phyloP scores from a whole-genome alignment of 2,797 vertebrate genomes.

The Anguilla marmorata region DNA sequence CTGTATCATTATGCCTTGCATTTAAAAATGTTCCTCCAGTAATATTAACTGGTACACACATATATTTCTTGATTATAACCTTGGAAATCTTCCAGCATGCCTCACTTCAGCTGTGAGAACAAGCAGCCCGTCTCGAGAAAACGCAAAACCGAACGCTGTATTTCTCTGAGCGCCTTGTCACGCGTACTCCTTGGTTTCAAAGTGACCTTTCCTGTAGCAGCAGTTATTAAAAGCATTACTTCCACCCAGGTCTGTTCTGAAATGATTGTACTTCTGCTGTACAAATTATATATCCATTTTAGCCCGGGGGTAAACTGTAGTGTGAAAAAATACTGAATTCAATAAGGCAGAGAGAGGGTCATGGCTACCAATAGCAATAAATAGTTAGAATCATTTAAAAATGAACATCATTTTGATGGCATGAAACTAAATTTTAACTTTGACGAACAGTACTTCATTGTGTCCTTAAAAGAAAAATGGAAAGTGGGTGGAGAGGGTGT shows the following conservation, averaged over 20 bases:
- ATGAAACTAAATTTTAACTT: background rate
- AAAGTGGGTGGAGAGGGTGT: no score
- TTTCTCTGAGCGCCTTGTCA: background rate
- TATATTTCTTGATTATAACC: background rate
- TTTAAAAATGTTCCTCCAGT: background rate
- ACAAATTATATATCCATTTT: conserved; percentile 13
- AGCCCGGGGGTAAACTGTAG: conserved; percentile 1
- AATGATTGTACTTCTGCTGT: background rate
- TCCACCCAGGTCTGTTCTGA: background rate
- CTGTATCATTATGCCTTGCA: background rate
- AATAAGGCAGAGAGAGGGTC: background rate
- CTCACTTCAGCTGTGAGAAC: background rate
- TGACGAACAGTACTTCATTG: no score
- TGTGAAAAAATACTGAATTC: background rate
- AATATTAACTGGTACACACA: background rate
- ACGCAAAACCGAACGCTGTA: background rate
- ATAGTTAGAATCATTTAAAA: background rate
- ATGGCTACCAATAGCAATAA: background rate
- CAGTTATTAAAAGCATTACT: conserved; percentile 16
- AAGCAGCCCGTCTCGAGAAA: background rate
- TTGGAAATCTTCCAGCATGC: background rate
- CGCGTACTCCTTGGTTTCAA: background rate
- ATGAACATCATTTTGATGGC: background rate
- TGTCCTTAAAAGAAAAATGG: no score
- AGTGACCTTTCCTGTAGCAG: background rate